phyloP scores from a whole-genome alignment of 2,888 invertebrate species.

The Drosophila heteroneura region DNA sequence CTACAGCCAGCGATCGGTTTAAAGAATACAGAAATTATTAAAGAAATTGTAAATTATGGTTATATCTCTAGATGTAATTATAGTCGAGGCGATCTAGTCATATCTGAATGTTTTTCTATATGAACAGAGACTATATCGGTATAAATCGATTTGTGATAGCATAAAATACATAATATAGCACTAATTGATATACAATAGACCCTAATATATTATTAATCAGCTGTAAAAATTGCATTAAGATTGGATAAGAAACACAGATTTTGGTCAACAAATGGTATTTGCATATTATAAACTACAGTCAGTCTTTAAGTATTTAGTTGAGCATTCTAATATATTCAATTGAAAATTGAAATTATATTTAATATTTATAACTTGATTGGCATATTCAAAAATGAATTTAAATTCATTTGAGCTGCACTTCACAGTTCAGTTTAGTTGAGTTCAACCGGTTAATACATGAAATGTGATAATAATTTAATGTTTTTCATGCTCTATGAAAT shows the following conservation, averaged over 20 bases:
- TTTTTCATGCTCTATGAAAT: neutral
- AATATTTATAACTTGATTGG: neutral
- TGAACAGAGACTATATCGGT: too few relatives aligned
- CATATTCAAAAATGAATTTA: neutral
- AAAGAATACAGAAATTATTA: neutral
- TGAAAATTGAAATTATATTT: too few relatives aligned
- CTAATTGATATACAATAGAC: neutral
- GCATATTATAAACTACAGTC: neutral
- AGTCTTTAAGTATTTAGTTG: neutral
- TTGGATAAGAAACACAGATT: neutral
- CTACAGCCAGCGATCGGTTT: neutral
- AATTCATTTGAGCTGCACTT: constrained; percentile 1
- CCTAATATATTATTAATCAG: neutral
- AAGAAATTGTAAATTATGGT: neutral
- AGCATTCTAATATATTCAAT: neutral
- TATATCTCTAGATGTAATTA: too few relatives aligned
- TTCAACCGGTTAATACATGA: constrained; percentile 5
- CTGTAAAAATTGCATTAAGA: neutral
- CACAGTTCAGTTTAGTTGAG: constrained; percentile 3
- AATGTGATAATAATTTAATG: constrained; percentile 14
- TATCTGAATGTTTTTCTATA: neutral
- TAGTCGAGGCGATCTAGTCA: neutral
- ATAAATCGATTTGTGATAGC: neutral
- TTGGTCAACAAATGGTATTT: too few relatives aligned
- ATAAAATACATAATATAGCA: neutral